These are phyloP conservation scores for Bubo blakistoni DNA, from an alignment of 2,113 vertebrate genomes.

Conservation along the genomic window DNA sequence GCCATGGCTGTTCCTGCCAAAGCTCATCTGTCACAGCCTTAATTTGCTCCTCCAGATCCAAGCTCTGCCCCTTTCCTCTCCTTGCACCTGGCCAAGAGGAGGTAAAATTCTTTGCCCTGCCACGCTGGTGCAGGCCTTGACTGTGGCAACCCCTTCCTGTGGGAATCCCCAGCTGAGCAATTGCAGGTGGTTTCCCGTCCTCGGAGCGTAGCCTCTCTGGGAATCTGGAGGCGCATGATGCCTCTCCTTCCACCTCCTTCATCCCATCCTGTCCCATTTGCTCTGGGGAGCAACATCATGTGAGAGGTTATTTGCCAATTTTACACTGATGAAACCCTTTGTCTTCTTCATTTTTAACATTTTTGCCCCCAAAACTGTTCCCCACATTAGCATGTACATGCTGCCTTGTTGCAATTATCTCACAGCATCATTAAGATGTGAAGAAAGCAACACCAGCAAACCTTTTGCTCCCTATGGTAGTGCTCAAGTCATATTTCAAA, in stretches of 20 bases:
- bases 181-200: constrained; percentile 21
- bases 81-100: background rate
- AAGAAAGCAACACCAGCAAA: background rate
- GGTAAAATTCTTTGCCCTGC: background rate
- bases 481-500: background rate
- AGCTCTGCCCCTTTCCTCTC: background rate
- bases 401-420: background rate
- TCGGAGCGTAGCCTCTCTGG: background rate
- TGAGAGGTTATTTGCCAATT: background rate
- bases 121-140: accelerated
- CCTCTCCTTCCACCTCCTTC: background rate
- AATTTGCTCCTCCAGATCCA: background rate
- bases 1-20: background rate
- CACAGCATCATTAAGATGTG: background rate
- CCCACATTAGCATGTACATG: accelerated
- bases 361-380: background rate
- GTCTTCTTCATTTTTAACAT: background rate
- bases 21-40: background rate
- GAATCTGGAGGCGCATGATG: background rate
- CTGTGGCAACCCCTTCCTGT: accelerated
- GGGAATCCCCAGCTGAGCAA: background rate
- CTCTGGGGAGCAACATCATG: accelerated
- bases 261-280: background rate
- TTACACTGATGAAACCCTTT: background rate
- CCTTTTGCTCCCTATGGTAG: background rate